Percentiles rank a stretch among this genome's conserved stretches.
Evolutionary conservation across 2,888 invertebrate species (phyloP).

Genomic region (Notodonta dromedarius): DNA sequence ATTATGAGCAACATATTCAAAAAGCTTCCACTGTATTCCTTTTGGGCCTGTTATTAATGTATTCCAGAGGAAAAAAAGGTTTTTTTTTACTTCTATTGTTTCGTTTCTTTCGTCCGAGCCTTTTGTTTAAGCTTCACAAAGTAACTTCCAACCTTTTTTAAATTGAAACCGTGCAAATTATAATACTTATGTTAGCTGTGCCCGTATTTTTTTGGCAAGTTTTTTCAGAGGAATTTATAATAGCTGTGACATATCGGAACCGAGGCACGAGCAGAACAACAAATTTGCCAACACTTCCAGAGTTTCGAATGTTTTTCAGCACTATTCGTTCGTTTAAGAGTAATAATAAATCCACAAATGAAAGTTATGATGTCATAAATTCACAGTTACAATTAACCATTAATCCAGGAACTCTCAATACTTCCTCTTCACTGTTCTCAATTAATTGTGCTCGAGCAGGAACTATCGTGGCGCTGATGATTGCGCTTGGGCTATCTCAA

Average conservation of each 20-base stretch:
- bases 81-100: not conserved
- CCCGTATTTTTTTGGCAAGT: no score
- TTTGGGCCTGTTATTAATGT: no score
- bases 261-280: not conserved
- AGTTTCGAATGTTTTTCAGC: no score
- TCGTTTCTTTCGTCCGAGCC: conserved; percentile 1
- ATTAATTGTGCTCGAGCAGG: conserved; percentile 63
- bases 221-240: no score
- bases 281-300: no score
- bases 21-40: not conserved
- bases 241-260: no score
- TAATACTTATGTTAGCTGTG: not conserved
- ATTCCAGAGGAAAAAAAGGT: not conserved
- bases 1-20: not conserved
- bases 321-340: not conserved
- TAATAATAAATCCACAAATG: not conserved
- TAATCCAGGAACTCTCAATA: conserved; percentile 49
- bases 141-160: conserved; percentile 16
- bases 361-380: conserved; percentile 9
- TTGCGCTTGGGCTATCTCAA: conserved; percentile 70
- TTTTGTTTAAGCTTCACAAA: conserved; percentile 18
- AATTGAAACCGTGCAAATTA: conserved; percentile 17
- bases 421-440: conserved; percentile 60
- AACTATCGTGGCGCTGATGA: conserved; percentile 68
- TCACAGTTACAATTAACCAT: conserved; percentile 36